Evolutionary conservation across 2,888 invertebrate genomes (phyloP).

Genomic region (Catotricha subobsoleta): DNA sequence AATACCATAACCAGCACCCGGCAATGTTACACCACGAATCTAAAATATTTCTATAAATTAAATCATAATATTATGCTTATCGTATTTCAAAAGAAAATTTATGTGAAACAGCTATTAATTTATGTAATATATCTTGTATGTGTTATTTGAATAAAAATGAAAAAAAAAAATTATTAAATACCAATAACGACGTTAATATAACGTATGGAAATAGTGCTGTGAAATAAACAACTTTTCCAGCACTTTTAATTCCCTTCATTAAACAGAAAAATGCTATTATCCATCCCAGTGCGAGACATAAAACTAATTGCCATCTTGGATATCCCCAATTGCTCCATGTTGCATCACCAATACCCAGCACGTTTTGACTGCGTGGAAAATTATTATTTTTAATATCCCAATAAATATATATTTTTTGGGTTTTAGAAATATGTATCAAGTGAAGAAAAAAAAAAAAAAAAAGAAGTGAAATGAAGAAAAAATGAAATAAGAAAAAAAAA

Average conservation of each 20-base stretch:
- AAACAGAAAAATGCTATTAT: slow-evolving; percentile 71
- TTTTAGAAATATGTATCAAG: not conserved
- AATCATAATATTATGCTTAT: not conserved
- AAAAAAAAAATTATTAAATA: slow-evolving; percentile 8
- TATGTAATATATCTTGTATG: not conserved
- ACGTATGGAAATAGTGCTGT: slow-evolving; percentile 55
- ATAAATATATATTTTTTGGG: not conserved
- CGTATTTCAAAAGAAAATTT: slow-evolving; percentile 14
- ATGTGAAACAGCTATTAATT: slow-evolving; percentile 14
- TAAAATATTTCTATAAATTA: slow-evolving; percentile 6
- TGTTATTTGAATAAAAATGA: not conserved
- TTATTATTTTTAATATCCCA: not conserved
- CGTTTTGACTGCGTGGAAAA: slow-evolving; percentile 43
- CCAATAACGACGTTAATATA: slow-evolving; percentile 43
- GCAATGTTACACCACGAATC: slow-evolving; percentile 41
- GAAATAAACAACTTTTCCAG: slow-evolving; percentile 69
- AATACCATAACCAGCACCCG: slow-evolving; percentile 54
- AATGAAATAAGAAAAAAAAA: not conserved
- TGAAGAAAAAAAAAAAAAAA: not conserved
- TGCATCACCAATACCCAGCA: slow-evolving; percentile 53
- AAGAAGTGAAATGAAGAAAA: not conserved
- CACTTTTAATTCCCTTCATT: slow-evolving; percentile 75
- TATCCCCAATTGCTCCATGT: slow-evolving; percentile 55
- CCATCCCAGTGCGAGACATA: slow-evolving; percentile 64
- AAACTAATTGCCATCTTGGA: slow-evolving; percentile 65